These are phyloP conservation scores for Drosophila pseudoananassae DNA, from an alignment of 1,140 invertebrate genomes.

Conservation along the genomic window DNA sequence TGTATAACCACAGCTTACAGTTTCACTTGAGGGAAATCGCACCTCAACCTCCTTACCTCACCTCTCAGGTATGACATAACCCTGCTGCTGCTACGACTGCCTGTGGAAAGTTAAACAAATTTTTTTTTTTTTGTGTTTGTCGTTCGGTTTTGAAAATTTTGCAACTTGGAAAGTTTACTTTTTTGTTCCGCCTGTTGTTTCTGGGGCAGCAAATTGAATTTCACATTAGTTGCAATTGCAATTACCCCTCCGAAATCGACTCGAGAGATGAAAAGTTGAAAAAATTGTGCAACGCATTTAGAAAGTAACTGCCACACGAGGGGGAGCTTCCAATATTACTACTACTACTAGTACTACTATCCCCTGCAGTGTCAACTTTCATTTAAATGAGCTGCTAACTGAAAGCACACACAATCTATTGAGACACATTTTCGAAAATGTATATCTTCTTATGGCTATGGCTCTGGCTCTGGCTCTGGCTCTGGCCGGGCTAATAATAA, in stretches of 20 bases:
- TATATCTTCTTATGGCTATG: constrained; percentile 2
- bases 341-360: background rate
- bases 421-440: constrained; percentile 50
- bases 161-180: constrained; percentile 69
- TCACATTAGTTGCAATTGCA: constrained; percentile 63
- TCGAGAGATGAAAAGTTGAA: constrained; percentile 14
- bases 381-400: constrained; percentile 69
- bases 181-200: constrained; percentile 38
- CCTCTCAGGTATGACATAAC: constrained; percentile 70
- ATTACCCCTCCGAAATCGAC: constrained; percentile 26
- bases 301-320: constrained; percentile 35
- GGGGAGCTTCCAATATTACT: constrained; percentile 9
- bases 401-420: constrained; percentile 46
- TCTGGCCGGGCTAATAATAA: constrained; percentile 59
- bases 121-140: constrained; percentile 45
- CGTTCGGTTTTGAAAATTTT: constrained; percentile 64
- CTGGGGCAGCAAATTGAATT: constrained; percentile 52
- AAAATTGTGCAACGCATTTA: constrained; percentile 70
- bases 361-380: constrained; percentile 47
- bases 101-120: constrained; percentile 78
- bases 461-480: background rate
- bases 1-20: constrained; percentile 66
- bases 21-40: constrained; percentile 81
- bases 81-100: constrained; percentile 23
- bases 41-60: constrained; percentile 42